These are phyloP conservation scores for Drosophila cardini DNA, from an alignment of 1,140 invertebrate genomes.

Conservation along the genomic window DNA sequence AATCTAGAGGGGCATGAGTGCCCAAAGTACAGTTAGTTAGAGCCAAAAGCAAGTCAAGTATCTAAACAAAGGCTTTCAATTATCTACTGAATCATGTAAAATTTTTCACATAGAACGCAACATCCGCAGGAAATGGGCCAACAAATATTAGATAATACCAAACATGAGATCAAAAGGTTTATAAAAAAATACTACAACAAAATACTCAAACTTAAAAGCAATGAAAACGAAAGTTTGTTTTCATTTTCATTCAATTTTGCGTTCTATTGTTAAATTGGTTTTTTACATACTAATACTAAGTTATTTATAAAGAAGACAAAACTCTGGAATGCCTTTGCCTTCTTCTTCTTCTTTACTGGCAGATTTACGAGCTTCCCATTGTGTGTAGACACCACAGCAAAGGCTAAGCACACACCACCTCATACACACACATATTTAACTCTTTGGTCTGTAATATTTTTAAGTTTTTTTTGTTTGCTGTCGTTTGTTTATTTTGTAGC, in stretches of 20 bases:
- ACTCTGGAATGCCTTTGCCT: conserved; percentile 22
- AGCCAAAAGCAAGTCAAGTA: conserved; percentile 15
- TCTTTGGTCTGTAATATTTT: conserved; percentile 19
- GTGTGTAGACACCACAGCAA: background rate
- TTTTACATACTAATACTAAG: background rate
- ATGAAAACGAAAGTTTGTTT: conserved; percentile 64
- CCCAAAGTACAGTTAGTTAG: conserved; percentile 27
- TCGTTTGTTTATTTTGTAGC: conserved; percentile 34
- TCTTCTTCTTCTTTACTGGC: conserved; percentile 7
- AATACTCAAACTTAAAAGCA: background rate
- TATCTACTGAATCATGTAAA: conserved; percentile 24
- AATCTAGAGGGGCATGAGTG: conserved; percentile 32
- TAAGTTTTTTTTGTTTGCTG: conserved; percentile 33
- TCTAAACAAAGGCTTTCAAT: conserved; percentile 37
- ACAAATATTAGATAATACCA: conserved; percentile 37
- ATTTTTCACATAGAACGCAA: conserved; percentile 4
- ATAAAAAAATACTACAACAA: background rate
- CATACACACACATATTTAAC: conserved; percentile 16
- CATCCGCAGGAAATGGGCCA: conserved; percentile 25
- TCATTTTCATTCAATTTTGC: conserved; percentile 39
- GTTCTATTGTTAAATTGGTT: conserved; percentile 56
- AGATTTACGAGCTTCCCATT: conserved; percentile 48
- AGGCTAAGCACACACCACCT: too few relatives aligned
- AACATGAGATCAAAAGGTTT: conserved; percentile 31
- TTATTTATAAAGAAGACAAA: conserved; percentile 23